phyloP scores from a whole-genome alignment of 2,797 vertebrate species.

The Eulemur mongoz region DNA sequence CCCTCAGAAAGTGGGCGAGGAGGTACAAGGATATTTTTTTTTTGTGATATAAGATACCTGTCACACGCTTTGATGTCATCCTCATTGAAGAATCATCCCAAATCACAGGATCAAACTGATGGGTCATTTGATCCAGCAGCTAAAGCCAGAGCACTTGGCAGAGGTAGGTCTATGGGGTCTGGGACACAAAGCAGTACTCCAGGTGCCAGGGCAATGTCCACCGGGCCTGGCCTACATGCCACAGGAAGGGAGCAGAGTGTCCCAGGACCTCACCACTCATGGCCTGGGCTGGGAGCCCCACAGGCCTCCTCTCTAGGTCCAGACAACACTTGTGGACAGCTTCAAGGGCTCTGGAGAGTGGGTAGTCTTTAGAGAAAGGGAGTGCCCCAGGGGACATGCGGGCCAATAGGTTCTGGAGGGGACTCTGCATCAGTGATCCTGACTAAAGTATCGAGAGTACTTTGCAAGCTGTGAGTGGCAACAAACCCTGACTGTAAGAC shows the following conservation, averaged over 20 bases:
- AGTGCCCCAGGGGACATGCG: neutral
- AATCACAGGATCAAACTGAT: conserved; percentile 43
- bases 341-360: neutral
- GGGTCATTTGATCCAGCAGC: conserved; percentile 44
- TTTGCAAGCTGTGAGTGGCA: neutral
- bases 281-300: neutral
- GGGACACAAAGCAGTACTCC: neutral
- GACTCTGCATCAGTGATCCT: neutral
- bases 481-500: neutral
- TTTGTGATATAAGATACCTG: neutral
- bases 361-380: neutral
- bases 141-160: conserved; percentile 19
- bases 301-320: neutral
- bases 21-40: neutral
- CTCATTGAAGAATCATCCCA: neutral
- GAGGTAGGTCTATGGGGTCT: neutral
- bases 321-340: neutral
- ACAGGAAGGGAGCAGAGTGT: neutral
- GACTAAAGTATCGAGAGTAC: neutral
- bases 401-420: neutral
- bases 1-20: neutral
- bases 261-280: neutral
- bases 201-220: neutral
- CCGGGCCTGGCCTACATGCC: neutral
- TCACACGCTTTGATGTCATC: conserved; percentile 13